Evolutionary conservation across 2,797 vertebrate genomes (phyloP).

Genomic region (Podarcis lilfordi): DNA sequence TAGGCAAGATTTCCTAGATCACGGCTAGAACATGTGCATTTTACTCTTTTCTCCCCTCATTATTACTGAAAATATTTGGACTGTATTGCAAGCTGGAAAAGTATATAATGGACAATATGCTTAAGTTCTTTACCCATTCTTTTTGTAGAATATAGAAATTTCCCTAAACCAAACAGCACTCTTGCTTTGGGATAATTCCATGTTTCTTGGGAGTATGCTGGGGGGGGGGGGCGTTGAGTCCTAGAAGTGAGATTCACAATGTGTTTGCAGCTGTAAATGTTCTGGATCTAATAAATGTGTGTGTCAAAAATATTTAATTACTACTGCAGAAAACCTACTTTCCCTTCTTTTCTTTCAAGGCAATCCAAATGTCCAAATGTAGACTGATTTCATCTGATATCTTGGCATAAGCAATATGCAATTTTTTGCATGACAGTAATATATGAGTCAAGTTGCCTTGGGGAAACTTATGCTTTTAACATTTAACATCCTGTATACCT

Average conservation of each 20-base stretch:
- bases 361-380: slow-evolving; percentile 35
- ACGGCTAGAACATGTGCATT: not conserved
- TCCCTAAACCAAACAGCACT: not conserved
- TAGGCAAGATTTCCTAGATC: not conserved
- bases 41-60: not conserved
- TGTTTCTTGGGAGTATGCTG: not conserved
- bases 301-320: slow-evolving; percentile 17
- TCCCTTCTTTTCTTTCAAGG: not conserved
- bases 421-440: slow-evolving; percentile 28
- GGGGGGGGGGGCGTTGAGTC: not conserved
- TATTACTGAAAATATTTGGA: not conserved
- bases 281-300: not conserved
- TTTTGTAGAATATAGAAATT: slow-evolving; percentile 8
- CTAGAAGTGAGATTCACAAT: not conserved
- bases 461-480: slow-evolving; percentile 12
- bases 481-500: slow-evolving; percentile 22
- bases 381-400: slow-evolving; percentile 29
- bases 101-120: slow-evolving; percentile 45
- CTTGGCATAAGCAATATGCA: not conserved
- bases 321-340: slow-evolving; percentile 29
- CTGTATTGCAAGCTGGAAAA: slow-evolving; percentile 30
- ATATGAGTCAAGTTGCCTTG: slow-evolving; percentile 26
- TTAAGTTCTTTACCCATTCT: slow-evolving; percentile 30
- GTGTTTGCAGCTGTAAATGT: slow-evolving; percentile 5
- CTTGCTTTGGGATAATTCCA: not conserved